Conservation (phyloP, 2,797 vertebrate species). For the Argentina silus region DNA sequence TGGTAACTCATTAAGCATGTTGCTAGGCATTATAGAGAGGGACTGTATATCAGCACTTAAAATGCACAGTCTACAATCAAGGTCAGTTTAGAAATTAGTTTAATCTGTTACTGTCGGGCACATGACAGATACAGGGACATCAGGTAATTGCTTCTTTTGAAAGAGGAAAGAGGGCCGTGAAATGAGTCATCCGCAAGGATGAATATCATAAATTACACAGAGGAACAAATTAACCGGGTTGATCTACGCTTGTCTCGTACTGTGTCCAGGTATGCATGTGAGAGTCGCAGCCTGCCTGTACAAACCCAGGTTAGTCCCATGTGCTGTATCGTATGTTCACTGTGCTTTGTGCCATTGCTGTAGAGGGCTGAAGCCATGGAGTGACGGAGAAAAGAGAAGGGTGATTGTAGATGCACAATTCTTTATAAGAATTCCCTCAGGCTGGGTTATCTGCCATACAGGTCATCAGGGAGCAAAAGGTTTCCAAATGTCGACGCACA, state of each 20-base stretch:
- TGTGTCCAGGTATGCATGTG: constrained; percentile 35
- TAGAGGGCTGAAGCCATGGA: not conserved
- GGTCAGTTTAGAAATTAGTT: constrained; percentile 74
- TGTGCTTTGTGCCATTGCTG: constrained; percentile 6
- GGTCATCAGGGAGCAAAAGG: no score
- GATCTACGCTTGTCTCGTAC: constrained; percentile 56
- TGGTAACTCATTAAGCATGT: constrained; percentile 64
- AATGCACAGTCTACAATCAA: constrained; percentile 63
- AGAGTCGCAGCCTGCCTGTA: constrained; percentile 43
- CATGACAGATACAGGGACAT: constrained; percentile 70
- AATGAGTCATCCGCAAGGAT: constrained; percentile 68
- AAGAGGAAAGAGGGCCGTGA: constrained; percentile 64
- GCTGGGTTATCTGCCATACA: no score
- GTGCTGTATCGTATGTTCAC: constrained; percentile 37
- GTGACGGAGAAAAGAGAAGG: not conserved
- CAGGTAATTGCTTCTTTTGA: constrained; percentile 79
- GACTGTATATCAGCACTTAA: constrained; percentile 45
- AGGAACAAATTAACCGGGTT: constrained; percentile 70
- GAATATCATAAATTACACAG: constrained; percentile 69
- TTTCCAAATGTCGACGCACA: no score
- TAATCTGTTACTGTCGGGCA: constrained; percentile 73
- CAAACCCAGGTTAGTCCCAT: constrained; percentile 36
- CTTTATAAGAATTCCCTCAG: no score
- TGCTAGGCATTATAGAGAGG: constrained; percentile 27
- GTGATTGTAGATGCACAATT: not conserved